A percentile compares a stretch with the other conserved stretches of the same genome.
These are phyloP conservation scores for Ryuthela nishihirai DNA, from an alignment of 2,888 invertebrate species.

Conservation along the genomic window DNA sequence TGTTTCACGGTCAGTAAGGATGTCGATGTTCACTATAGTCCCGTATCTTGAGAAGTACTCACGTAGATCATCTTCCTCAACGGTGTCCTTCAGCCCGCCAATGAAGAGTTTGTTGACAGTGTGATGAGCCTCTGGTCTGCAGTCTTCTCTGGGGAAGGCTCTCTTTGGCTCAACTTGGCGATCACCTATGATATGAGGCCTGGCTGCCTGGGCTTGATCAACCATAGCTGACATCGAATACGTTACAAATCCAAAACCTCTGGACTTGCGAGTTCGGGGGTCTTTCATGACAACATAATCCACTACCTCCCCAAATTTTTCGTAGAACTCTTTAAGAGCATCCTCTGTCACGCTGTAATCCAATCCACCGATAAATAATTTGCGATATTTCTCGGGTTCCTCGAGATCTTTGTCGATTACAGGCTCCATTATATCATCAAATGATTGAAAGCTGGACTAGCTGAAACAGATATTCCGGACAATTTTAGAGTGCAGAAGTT, in stretches of 20 bases:
- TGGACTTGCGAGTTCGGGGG: conserved; percentile 95
- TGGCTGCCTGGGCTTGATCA: too few relatives aligned
- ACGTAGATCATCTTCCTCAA: conserved; percentile 81
- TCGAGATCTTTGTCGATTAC: too few relatives aligned
- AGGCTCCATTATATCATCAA: too few relatives aligned
- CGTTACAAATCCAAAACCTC: conserved; percentile 91
- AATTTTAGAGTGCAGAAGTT: too few relatives aligned
- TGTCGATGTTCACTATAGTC: conserved; percentile 76
- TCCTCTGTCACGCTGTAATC: conserved; percentile 94
- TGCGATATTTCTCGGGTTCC: conserved; percentile 55
- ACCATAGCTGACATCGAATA: conserved; percentile 98
- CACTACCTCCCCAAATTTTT: too few relatives aligned
- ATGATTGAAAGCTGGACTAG: too few relatives aligned
- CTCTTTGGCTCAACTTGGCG: too few relatives aligned
- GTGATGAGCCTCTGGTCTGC: conserved; percentile 85
- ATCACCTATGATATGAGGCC: too few relatives aligned
- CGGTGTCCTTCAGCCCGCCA: conserved; percentile 87
- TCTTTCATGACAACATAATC: conserved; percentile 94
- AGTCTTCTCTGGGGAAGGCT: conserved; percentile 87
- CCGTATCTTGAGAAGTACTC: conserved; percentile 71
- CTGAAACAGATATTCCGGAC: too few relatives aligned
- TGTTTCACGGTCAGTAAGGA: conserved; percentile 87
- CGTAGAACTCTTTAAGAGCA: too few relatives aligned
- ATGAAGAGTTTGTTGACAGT: conserved; percentile 94
- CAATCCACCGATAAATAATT: conserved; percentile 90